These are phyloP conservation scores for Colistium nudipinnis DNA, from an alignment of 2,113 vertebrate species.

Conservation along the genomic window DNA sequence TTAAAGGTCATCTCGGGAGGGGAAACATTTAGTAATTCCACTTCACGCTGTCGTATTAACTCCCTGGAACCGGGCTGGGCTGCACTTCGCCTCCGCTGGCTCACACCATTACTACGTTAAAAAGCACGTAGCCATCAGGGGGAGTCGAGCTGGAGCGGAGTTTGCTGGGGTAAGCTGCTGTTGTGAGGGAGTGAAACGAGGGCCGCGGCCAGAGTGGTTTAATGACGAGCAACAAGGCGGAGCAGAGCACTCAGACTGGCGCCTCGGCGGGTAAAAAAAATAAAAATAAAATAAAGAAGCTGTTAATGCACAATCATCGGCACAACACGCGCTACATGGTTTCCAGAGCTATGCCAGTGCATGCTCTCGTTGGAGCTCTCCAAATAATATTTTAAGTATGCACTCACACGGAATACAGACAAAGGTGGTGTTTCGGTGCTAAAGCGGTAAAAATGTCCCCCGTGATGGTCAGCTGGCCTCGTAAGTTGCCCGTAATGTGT, in stretches of 20 bases:
- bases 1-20: constrained; percentile 52
- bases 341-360: constrained; percentile 19
- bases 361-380: neutral
- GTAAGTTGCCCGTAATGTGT: constrained; percentile 21
- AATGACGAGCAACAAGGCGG: constrained; percentile 56
- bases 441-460: neutral
- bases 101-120: constrained; percentile 40
- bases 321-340: constrained; percentile 24
- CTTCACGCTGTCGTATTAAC: constrained; percentile 29
- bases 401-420: neutral
- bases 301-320: constrained; percentile 60
- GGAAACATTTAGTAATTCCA: constrained; percentile 8
- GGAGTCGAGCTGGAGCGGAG: no score
- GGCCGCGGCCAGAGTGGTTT: constrained; percentile 38
- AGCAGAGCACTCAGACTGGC: constrained; percentile 34
- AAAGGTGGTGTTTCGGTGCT: neutral
- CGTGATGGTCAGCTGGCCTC: neutral
- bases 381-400: neutral
- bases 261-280: constrained; percentile 41
- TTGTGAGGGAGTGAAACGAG: constrained; percentile 61
- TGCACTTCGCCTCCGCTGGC: constrained; percentile 48
- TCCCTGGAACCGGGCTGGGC: constrained; percentile 33
- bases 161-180: no score
- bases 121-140: constrained; percentile 32
- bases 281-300: constrained; percentile 43